Base-by-base conservation (phyloP, 1,140 invertebrate species). In the Stegodyphus dumicola region DNA sequence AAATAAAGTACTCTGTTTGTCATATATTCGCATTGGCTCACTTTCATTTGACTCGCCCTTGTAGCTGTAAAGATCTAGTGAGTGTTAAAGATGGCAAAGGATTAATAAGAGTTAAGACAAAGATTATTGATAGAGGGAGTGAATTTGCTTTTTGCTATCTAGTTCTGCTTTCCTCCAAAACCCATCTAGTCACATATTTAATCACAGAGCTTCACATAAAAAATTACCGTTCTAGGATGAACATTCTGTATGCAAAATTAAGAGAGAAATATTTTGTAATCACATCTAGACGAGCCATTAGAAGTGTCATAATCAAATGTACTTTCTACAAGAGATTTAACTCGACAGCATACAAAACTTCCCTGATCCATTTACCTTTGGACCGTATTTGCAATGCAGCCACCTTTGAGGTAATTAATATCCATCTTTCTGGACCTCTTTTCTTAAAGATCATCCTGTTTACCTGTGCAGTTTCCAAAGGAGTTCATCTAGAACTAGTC, bases 381-480 rank as follows among this genome's bases (percentile, higher is more conserved):
- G 69, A 71, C 6, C 69, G 18, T 51, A 33, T 71, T 11, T 9
- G 9, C 10, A 2, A 71, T 11, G 9, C 18, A n/a, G 11, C 11
- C 18, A 18, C 18, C 0, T 71, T 71, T 71, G 69, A 71, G 18
- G 69, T 71, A 1, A 33, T 51, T 11, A 49, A 33, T 7, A 71
- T 51, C 18, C 6, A 71, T 71, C 48, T 71, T 1, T 71, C 6
- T 71, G 1, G 9, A 52, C 69, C 69, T 10, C n/a, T 7, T 51
- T 71, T 49, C 69, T 52, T 71, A n/a, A 48, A 52, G n/a, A 51
- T 71, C 7, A 33, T 71, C 11, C 18, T 71, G 9, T 71, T 71
- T n/a, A 51, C 48, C 6, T 71, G 69, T 18, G 69, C 69, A 1
- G 69, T 71, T 6, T 71, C 1, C 69, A 11, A 33, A 7, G 69